Base-by-base conservation (phyloP, 2,113 vertebrate genomes). In the Girardinichthys multiradiatus region DNA sequence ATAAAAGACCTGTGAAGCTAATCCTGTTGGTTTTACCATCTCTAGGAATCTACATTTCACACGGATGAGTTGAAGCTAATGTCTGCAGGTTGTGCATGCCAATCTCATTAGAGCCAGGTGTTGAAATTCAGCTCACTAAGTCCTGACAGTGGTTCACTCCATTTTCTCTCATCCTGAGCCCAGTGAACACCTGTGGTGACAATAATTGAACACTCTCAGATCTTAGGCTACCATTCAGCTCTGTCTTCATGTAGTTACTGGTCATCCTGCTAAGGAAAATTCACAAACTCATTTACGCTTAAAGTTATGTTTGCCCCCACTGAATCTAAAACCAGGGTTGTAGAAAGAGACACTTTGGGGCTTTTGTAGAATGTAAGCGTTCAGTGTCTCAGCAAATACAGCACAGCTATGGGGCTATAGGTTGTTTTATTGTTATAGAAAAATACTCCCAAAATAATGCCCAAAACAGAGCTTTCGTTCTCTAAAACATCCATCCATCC, bases 51-150 rank as follows among this genome's bases (percentile, higher is more conserved):
- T 88, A 77, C 78, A 83, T 90, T 84, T 87, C 86, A 78, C 83
- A 67, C 6, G 30, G 64, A 72, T 76, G 57, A 77, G 74, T 51
- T 79, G 70, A 74, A 70, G 74, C 83, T 85, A 85, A 78, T 82
- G 72, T 79, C 62, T 85, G 79, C 27, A 17, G 70, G 81, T 65
- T 74, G 76, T 82, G 87, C 87, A 86, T 87, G 82, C 75, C 90
- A 89, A 86, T 90, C 83, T 89, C 80, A 86, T 93, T 90, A 90
- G 72, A 89, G 81, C 70, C 79, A 74, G 72, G 77, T 85, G 84
- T 94, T 93, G 85, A 74, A 67, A 92, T 93, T 92, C 92, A 51
- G 75, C 86, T 88, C 91, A 87, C 81, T 74, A 74, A 86, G 81
- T 76, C 77, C 70, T 70, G 71, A 68, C 78, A 70, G 73, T 73